phyloP scores from a whole-genome alignment of 2,888 invertebrate genomes.

The Frankliniella fusca region DNA sequence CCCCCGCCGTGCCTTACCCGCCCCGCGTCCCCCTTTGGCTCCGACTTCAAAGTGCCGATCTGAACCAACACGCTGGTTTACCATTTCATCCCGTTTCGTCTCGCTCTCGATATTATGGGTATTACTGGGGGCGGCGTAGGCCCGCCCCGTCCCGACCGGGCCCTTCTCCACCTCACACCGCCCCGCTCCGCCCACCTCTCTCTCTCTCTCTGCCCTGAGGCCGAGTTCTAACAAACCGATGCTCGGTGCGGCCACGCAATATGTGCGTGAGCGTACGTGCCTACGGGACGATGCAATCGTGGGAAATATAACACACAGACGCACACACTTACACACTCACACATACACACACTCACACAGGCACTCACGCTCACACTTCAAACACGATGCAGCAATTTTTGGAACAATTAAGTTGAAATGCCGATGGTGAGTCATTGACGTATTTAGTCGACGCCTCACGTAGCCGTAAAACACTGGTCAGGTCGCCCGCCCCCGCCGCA shows the following conservation, averaged over 20 bases:
- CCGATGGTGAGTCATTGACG: slow-evolving; percentile 20
- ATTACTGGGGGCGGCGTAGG: background rate
- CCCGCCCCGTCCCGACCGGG: background rate
- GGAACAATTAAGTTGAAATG: slow-evolving; percentile 21
- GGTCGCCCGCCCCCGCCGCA: background rate
- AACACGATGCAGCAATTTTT: slow-evolving; percentile 20
- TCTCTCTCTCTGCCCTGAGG: background rate
- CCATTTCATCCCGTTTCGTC: slow-evolving; percentile 19
- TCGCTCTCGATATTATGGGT: slow-evolving; percentile 21
- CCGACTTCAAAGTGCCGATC: background rate
- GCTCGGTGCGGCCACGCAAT: slow-evolving; percentile 14
- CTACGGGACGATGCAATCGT: slow-evolving; percentile 14
- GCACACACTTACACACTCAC: background rate
- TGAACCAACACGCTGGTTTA: slow-evolving; percentile 19
- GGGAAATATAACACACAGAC: slow-evolving; percentile 20
- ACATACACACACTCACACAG: background rate
- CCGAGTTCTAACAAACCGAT: slow-evolving; percentile 26
- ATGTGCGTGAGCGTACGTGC: slow-evolving; percentile 22
- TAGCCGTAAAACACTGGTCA: slow-evolving; percentile 5
- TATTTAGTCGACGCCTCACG: slow-evolving; percentile 26
- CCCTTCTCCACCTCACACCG: background rate
- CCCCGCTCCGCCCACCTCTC: background rate
- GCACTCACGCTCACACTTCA: background rate
- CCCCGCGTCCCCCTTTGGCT: background rate
- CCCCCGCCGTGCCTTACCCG: background rate